phyloP scores from a whole-genome alignment of 2,888 invertebrate genomes.

The Nomada fabriciana region DNA sequence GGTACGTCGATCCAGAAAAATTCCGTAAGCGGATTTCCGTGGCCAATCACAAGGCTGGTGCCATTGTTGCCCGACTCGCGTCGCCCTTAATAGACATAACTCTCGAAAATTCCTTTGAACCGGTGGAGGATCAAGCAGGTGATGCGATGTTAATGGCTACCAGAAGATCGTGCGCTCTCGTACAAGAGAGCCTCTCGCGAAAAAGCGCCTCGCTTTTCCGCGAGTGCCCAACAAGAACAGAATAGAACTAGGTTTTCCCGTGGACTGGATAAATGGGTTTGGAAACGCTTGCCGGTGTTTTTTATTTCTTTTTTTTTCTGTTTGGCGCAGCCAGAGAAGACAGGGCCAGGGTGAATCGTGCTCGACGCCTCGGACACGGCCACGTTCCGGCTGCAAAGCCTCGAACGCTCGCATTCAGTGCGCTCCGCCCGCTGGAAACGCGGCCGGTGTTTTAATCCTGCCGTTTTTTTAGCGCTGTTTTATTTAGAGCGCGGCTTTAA shows the following conservation, averaged over 20 bases:
- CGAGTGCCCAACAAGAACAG: neutral
- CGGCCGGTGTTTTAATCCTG: slow-evolving; percentile 53
- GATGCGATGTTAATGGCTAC: slow-evolving; percentile 48
- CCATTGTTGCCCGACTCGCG: slow-evolving; percentile 57
- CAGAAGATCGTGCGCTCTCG: slow-evolving; percentile 9
- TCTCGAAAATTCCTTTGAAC: slow-evolving; percentile 42
- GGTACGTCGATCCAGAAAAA: slow-evolving; percentile 37
- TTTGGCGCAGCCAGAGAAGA: slow-evolving; percentile 6
- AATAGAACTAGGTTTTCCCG: slow-evolving; percentile 24
- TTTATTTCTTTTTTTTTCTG: neutral
- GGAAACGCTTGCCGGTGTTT: slow-evolving; percentile 53
- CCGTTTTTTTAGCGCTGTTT: slow-evolving; percentile 51
- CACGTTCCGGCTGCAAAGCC: slow-evolving; percentile 49
- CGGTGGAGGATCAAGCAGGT: slow-evolving; percentile 1
- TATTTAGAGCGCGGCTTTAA: slow-evolving; percentile 60
- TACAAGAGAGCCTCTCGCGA: neutral
- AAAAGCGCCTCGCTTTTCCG: neutral
- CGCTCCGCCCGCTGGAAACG: slow-evolving; percentile 28
- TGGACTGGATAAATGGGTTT: slow-evolving; percentile 51
- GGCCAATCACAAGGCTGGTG: slow-evolving; percentile 55
- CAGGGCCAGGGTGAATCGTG: slow-evolving; percentile 50
- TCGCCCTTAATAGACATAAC: slow-evolving; percentile 62
- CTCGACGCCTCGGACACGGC: slow-evolving; percentile 59
- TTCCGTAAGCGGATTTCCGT: slow-evolving; percentile 69
- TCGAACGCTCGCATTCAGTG: slow-evolving; percentile 37